These are phyloP conservation scores for Saccopteryx leptura DNA, from an alignment of 2,113 vertebrate genomes.

Conservation along the genomic window DNA sequence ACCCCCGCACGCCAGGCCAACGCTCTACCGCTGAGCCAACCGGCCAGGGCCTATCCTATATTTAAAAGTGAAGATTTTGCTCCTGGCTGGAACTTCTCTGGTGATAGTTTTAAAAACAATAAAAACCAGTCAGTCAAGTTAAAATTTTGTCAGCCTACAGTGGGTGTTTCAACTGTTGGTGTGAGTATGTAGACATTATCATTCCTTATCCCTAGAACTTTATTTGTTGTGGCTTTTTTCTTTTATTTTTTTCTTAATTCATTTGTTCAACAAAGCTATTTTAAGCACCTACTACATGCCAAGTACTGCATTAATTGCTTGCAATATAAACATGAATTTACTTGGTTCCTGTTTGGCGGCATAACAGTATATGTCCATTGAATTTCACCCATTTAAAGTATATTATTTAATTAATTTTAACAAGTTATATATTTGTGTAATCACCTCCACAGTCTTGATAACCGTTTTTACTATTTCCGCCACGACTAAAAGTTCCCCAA, in stretches of 20 bases:
- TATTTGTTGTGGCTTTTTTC: background rate
- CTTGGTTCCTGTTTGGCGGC: background rate
- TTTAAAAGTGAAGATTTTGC: constrained; percentile 36
- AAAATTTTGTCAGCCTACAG: background rate
- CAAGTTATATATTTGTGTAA: background rate
- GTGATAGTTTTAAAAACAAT: constrained; percentile 3
- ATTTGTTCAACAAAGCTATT: constrained; percentile 1
- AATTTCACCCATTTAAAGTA: background rate
- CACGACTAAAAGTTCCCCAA: background rate
- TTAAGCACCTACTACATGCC: background rate
- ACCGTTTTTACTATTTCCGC: background rate
- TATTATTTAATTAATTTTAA: background rate
- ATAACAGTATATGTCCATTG: background rate
- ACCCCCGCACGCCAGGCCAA: too few species aligned
- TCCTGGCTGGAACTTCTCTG: background rate
- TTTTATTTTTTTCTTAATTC: background rate
- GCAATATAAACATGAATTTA: background rate
- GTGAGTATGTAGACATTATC: background rate
- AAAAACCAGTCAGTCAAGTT: background rate
- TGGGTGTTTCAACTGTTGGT: background rate
- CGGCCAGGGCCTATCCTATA: background rate
- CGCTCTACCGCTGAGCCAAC: too few species aligned
- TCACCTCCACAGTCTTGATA: background rate
- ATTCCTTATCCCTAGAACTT: background rate
- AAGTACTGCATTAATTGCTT: background rate